Evolutionary conservation across 2,888 invertebrate genomes (phyloP), one percentile per base, ranked within the genome.

Genomic region (Tridacna gigas): DNA sequence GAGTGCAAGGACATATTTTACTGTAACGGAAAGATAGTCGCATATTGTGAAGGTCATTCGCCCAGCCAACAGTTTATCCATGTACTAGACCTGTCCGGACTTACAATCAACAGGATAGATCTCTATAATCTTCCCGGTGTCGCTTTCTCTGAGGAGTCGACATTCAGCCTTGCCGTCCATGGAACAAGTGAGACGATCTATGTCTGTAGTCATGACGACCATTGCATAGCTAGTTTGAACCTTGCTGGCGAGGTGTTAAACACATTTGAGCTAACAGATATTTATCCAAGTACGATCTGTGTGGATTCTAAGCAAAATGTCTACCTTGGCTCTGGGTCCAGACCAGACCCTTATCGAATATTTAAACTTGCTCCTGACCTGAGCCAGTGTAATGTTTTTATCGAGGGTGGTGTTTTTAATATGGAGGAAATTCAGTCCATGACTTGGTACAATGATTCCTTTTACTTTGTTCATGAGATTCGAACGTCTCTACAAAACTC

Each of bases 201-300:
- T 65, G 26, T 65, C 28, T 13, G 25, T 65, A 65, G 26, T 65
- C 28, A 13, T 28, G 25, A 65, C 15, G 26, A 65, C 26, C 2
- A 15, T 65, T 13, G 25, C 11, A 28, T 65, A 11, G 1, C 28
- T 18, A 26, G 28, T 4, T 28, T 65, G 65, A 26, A 65, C 20
- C 0, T 65, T 0, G 28, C 12, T 26, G 65, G 65, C 28, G 28
- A 13, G 28, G 65, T 65, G 18, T 26, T 65, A 25, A 65, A 65
- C 28, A 65, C 26, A 25, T 65, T 65, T 65, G 65, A 65, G 25
- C 15, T 28, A 15, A 26, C 11, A 22, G 28, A 65, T 15, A 65
- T 65, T 65, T 20, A 26, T 11, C 65, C 65, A 25, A 65, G 65
- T 28, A 28, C 65, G 28, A 65, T 65, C 2, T 65, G 65, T 65